These are phyloP conservation scores for Leistus spinibarbis DNA, from an alignment of 2,888 invertebrate species.

Conservation along the genomic window DNA sequence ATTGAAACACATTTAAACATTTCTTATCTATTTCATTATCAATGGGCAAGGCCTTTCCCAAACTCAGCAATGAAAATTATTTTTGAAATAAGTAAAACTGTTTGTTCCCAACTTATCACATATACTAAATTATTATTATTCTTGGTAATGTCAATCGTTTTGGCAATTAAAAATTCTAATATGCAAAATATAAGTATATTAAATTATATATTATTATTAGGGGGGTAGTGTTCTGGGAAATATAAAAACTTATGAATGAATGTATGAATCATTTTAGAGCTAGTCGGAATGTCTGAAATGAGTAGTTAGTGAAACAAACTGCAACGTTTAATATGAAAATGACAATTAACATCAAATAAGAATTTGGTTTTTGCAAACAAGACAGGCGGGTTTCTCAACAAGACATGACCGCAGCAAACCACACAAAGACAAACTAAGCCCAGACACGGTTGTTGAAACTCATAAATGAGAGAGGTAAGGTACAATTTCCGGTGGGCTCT, in stretches of 20 bases:
- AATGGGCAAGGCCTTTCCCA: too few relatives aligned
- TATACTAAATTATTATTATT: too few relatives aligned
- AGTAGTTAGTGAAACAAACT: neutral
- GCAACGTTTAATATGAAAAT: neutral
- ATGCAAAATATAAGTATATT: too few relatives aligned
- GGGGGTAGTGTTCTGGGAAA: too few relatives aligned
- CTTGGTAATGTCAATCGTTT: too few relatives aligned
- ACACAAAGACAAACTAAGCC: constrained; percentile 7
- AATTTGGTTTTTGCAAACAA: constrained; percentile 1
- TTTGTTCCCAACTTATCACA: too few relatives aligned
- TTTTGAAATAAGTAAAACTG: too few relatives aligned
- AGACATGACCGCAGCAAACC: neutral
- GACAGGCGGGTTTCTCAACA: neutral
- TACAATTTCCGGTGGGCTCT: constrained; percentile 26
- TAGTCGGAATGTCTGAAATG: neutral
- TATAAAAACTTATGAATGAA: neutral
- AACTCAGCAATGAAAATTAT: too few relatives aligned
- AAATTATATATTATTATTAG: too few relatives aligned
- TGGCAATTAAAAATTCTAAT: too few relatives aligned
- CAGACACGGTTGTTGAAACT: neutral
- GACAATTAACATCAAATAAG: constrained; percentile 2
- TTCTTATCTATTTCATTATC: too few relatives aligned
- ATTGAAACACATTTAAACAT: neutral
- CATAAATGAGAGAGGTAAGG: constrained; percentile 21
- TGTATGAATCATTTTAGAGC: neutral